Base-by-base conservation (phyloP, 2,888 invertebrate species). In the Trachelus iudaicus region DNA sequence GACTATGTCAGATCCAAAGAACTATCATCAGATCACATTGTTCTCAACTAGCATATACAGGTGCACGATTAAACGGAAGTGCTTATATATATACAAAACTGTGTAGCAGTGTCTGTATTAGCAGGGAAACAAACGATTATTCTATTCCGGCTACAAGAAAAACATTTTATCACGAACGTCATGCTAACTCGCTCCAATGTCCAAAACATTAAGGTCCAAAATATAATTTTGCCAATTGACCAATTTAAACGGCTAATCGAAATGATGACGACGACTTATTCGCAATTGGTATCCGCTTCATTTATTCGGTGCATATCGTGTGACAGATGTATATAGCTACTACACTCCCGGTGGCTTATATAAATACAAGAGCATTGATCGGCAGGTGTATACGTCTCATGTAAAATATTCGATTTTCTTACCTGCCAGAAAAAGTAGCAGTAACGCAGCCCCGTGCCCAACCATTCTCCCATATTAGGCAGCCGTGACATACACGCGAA, bases 381-480 rank as follows among this genome's bases (percentile, higher is more conserved):
- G 80, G 68, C 69, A 76, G 76, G 74, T 73, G 56, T 69, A 35
- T 30, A 9, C 12, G 56, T 2, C 40, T 78, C 37, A 12, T 11
- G 35, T 34, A 40, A 69, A 11, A 6, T 79, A 71, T 34, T 13
- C 31, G 71, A 71, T 34, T 71, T 15, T 35, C 78, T 87, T 86
- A 90, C 90, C 90, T 90, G 90, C 85, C 84, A 90, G 85, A 83
- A 89, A 84, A 84, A 90, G 85, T 84, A 90, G 88, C 87, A 90
- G 87, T 84, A 87, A 85, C 83, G 88, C 85, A 83, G 88, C 85
- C 83, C 86, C 87, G 86, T 87, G 86, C 83, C 82, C 87, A 81
- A 88, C 87, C 90, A 90, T 90, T 86, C 90, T 90, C 85, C 90
- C 90, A 90, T 90, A 90, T 90, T 90, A 90, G 85, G 83, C 77